Evolutionary conservation across 2,797 vertebrate genomes (phyloP), one percentile per base, ranked within the genome.

Genomic region (Ficedula albicollis): DNA sequence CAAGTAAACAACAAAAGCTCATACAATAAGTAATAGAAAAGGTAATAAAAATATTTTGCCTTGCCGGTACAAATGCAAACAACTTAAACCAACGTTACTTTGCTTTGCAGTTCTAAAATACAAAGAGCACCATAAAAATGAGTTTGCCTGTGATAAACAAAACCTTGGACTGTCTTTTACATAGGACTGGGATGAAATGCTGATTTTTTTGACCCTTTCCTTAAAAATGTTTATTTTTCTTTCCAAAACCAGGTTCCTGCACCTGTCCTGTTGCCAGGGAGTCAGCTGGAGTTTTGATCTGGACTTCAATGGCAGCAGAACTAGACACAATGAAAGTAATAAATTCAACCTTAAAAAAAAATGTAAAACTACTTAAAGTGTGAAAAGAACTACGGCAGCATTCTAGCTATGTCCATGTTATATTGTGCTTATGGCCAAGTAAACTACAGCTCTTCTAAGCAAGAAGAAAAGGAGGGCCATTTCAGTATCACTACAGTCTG

Each of bases 41-140:
- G 98, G 98, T 98, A 98, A 98, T 98, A 98, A 98, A 98, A 98
- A 98, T 98, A 98, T 98, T 98, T 98, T 93, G 97, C 98, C 98
- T 98, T 97, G 98, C 98, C 97, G 86, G 96, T 98, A 98, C 98
- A 98, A 98, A 98, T 98, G 98, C 98, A 97, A 98, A 98, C 98
- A 97, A 98, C 98, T 97, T 95, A 98, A 98, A 97, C 97, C 97
- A 97, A 97, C n/a, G 93, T 95, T 91, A 97, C 97, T 97, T 97
- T 97, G 98, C 98, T 98, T 98, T 97, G 97, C 97, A 98, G 98
- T 98, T 98, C 96, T 94, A 97, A 98, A 98, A 97, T 97, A 98
- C 98, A 97, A 96, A 98, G 97, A 98, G 98, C 98, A 98, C 98
- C 98, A 97, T 97, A 97, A 96, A 97, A 97, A 97, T 97, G 92